Conservation (phyloP, 64 coral and sea anemone genomes). For the Anthopleura sola region DNA sequence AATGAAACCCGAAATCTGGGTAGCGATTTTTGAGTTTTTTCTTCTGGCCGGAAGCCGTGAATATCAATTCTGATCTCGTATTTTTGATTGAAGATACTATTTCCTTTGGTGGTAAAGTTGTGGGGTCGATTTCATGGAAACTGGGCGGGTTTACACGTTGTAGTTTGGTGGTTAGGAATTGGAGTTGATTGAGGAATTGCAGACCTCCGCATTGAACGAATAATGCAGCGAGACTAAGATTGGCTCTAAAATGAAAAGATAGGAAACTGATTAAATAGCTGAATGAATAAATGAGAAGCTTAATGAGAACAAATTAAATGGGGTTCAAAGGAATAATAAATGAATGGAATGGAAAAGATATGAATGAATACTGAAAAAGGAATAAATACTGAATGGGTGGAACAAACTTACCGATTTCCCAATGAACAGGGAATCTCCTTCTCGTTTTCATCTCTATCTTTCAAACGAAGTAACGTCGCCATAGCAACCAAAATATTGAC, state of each 20-base stretch:
- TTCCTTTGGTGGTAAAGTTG: slow-evolving; percentile 70
- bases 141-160: slow-evolving; percentile 54
- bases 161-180: slow-evolving; percentile 62
- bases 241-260: slow-evolving; percentile 25
- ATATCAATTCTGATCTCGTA: slow-evolving; percentile 34
- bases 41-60: slow-evolving; percentile 10
- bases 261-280: background rate
- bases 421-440: background rate
- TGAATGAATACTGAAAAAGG: too few relatives aligned
- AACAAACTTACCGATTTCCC: slow-evolving; percentile 38
- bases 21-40: slow-evolving; percentile 10
- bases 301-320: background rate
- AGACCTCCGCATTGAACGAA: slow-evolving; percentile 60
- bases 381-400: too few relatives aligned
- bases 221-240: slow-evolving; percentile 20
- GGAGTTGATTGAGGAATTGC: slow-evolving; percentile 42
- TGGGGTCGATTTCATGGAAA: slow-evolving; percentile 69
- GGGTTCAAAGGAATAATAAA: too few relatives aligned
- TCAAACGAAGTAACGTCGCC: slow-evolving; percentile 41
- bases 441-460: slow-evolving; percentile 29
- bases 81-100: slow-evolving; percentile 33
- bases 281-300: background rate
- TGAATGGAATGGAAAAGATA: too few relatives aligned
- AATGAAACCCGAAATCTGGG: slow-evolving; percentile 54
- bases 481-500: slow-evolving; percentile 55